Evolutionary conservation across 2,888 invertebrate species (phyloP).

Genomic region (Tipula helvola): DNA sequence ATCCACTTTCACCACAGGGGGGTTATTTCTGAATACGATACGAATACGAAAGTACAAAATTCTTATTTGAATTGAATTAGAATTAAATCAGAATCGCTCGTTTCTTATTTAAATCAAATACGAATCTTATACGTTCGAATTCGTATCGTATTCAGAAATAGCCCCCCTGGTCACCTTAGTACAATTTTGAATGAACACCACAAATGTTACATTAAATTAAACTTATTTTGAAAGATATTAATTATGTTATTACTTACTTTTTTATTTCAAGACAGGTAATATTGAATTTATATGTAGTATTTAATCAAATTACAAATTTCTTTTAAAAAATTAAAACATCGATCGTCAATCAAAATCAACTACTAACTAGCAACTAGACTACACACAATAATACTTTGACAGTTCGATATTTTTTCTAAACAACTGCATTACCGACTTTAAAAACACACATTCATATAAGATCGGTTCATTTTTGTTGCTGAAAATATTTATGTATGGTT

Average conservation of each 20-base stretch:
- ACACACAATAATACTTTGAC: neutral
- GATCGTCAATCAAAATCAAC: no score
- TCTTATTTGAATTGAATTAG: no score
- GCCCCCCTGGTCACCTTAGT: no score
- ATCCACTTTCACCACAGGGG: neutral
- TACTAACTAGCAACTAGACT: neutral
- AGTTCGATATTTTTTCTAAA: neutral
- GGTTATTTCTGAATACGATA: no score
- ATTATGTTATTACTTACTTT: neutral
- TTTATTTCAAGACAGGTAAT: neutral
- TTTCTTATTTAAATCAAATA: no score
- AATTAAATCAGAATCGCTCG: no score
- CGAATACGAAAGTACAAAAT: no score
- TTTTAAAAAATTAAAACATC: neutral
- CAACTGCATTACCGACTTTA: neutral
- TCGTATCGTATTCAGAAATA: no score
- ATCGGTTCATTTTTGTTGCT: neutral
- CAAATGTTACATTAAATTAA: no score
- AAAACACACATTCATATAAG: neutral
- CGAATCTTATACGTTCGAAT: no score
- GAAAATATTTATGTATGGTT: neutral
- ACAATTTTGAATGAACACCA: no score
- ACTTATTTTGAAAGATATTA: neutral
- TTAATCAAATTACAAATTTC: neutral
- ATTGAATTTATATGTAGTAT: neutral